phyloP scores from a whole-genome alignment of 92 coral and sea anemone genomes.

The Muricea muricata region DNA sequence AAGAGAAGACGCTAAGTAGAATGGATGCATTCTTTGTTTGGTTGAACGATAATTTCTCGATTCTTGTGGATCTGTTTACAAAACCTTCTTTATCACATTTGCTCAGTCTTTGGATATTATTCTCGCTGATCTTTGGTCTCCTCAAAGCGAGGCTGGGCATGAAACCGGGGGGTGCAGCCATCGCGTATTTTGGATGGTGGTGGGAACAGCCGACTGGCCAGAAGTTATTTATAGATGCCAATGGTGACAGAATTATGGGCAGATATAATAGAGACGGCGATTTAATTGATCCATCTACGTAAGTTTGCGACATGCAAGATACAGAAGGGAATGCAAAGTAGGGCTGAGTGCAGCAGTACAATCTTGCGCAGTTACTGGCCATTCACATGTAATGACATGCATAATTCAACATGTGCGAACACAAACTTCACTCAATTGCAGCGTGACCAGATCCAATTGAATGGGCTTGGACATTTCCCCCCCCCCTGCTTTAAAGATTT shows the following conservation, averaged over 20 bases:
- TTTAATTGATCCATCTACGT: slow-evolving; percentile 84
- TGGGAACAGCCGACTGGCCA: slow-evolving; percentile 59
- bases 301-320: neutral
- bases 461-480: no score
- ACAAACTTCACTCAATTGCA: no score
- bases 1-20: neutral
- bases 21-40: slow-evolving; percentile 4
- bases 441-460: no score
- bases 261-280: slow-evolving; percentile 86
- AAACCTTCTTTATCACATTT: neutral
- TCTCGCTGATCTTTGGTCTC: slow-evolving; percentile 19
- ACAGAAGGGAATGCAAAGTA: no score
- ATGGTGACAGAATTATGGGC: slow-evolving; percentile 75
- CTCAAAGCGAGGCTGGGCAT: slow-evolving; percentile 66
- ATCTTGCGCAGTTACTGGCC: no score
- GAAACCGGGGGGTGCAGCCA: slow-evolving; percentile 52
- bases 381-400: no score
- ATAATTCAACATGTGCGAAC: no score
- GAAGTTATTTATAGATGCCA: slow-evolving; percentile 51
- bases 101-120: neutral
- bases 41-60: neutral
- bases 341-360: no score
- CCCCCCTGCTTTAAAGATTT: no score
- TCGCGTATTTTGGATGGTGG: slow-evolving; percentile 86
- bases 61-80: neutral